phyloP scores from a whole-genome alignment of 2,113 vertebrate species.

The Balaenoptera acutorostrata region DNA sequence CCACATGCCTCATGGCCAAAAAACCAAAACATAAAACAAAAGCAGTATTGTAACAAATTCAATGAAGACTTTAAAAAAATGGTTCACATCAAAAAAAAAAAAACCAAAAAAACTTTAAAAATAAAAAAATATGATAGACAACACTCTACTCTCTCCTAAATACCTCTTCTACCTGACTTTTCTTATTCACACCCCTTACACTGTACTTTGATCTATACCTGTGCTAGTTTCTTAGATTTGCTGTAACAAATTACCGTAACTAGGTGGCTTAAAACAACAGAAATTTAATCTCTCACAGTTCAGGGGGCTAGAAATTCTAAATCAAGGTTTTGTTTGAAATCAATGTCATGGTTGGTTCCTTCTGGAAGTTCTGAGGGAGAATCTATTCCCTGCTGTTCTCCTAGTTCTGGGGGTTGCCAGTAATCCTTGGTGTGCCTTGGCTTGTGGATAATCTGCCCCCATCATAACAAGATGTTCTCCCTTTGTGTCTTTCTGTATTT shows the following conservation, averaged over 20 bases:
- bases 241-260: background rate
- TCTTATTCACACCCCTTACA: background rate
- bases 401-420: background rate
- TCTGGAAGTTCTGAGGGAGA: background rate
- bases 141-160: background rate
- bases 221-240: background rate
- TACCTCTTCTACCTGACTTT: background rate
- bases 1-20: too few relatives aligned
- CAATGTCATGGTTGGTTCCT: background rate
- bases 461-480: background rate
- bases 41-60: too few relatives aligned
- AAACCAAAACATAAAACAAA: too few relatives aligned
- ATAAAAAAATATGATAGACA: background rate
- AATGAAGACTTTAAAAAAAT: too few relatives aligned
- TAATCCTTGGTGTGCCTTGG: background rate
- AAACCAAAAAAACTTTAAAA: too few relatives aligned
- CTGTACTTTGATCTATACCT: background rate
- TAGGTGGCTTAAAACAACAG: background rate
- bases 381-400: background rate
- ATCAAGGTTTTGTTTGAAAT: background rate
- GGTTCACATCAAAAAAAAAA: too few relatives aligned
- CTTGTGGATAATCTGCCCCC: background rate
- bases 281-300: background rate
- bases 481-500: background rate
- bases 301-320: background rate